phyloP scores from a whole-genome alignment of 2,888 invertebrate genomes.

The Deroplatys truncata region DNA sequence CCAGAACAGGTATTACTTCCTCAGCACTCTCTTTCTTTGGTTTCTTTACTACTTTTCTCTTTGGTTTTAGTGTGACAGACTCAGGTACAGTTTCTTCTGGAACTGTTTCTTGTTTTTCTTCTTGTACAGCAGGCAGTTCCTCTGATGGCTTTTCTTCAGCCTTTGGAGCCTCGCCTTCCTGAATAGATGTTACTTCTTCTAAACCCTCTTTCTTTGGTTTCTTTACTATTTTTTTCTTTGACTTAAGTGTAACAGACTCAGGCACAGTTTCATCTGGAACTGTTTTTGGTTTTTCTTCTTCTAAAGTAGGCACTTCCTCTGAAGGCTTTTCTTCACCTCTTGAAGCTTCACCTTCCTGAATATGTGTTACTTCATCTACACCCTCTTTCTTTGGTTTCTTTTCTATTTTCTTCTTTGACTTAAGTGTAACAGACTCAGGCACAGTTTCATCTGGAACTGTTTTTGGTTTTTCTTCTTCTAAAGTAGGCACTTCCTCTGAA shows the following conservation, averaged over 20 bases:
- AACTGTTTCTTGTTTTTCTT: constrained; percentile 12
- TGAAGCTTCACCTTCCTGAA: not conserved
- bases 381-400: constrained; percentile 29
- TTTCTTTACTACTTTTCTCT: constrained; percentile 28
- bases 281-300: constrained; percentile 3
- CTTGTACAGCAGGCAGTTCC: constrained; percentile 24
- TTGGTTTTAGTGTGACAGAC: not conserved
- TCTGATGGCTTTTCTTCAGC: constrained; percentile 18
- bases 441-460: not conserved
- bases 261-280: not conserved
- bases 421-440: not conserved
- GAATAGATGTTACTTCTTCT: not conserved
- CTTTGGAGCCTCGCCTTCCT: not conserved
- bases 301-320: constrained; percentile 12
- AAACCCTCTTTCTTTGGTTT: constrained; percentile 27
- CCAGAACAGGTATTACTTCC: not conserved
- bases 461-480: constrained; percentile 11
- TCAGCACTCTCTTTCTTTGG: constrained; percentile 24
- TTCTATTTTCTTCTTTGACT: constrained; percentile 12
- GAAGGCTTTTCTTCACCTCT: not conserved
- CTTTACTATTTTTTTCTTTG: constrained; percentile 30
- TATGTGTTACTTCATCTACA: not conserved
- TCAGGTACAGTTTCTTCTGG: not conserved
- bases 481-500: constrained; percentile 20
- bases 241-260: not conserved